These are phyloP conservation scores for Manis crassicaudata DNA, from an alignment of 2,797 vertebrate species.

Conservation along the genomic window DNA sequence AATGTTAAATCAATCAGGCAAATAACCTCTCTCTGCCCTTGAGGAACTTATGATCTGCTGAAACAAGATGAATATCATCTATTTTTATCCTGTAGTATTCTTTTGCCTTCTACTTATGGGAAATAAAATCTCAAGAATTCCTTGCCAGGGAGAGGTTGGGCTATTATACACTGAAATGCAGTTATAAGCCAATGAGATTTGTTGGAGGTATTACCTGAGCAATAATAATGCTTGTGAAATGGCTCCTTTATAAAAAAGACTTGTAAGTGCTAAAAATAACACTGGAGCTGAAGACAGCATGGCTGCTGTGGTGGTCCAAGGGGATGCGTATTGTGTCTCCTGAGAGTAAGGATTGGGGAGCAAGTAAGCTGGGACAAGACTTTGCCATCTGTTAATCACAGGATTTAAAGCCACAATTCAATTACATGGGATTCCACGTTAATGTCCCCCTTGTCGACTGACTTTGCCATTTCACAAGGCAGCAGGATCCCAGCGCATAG, in stretches of 20 bases:
- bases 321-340: neutral
- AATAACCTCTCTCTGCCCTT: neutral
- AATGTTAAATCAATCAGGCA: constrained; percentile 35
- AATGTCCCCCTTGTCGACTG: neutral
- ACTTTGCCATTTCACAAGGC: constrained; percentile 50
- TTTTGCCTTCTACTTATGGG: constrained; percentile 9
- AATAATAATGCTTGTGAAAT: neutral
- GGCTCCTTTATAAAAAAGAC: neutral
- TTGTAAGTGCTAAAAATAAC: neutral
- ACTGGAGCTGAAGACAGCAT: neutral
- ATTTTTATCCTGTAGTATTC: constrained; percentile 14
- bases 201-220: neutral
- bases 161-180: neutral
- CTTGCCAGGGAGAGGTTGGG: neutral
- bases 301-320: neutral
- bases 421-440: constrained; percentile 30
- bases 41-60: neutral
- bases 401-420: constrained; percentile 36
- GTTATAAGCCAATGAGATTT: neutral
- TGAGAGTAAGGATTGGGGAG: neutral
- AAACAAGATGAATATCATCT: neutral
- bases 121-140: constrained; percentile 28
- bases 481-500: neutral
- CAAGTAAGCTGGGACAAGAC: neutral
- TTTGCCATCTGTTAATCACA: constrained; percentile 46